Evolutionary conservation across 1,140 invertebrate genomes (phyloP).

Genomic region (Aphelinus atriplicis): DNA sequence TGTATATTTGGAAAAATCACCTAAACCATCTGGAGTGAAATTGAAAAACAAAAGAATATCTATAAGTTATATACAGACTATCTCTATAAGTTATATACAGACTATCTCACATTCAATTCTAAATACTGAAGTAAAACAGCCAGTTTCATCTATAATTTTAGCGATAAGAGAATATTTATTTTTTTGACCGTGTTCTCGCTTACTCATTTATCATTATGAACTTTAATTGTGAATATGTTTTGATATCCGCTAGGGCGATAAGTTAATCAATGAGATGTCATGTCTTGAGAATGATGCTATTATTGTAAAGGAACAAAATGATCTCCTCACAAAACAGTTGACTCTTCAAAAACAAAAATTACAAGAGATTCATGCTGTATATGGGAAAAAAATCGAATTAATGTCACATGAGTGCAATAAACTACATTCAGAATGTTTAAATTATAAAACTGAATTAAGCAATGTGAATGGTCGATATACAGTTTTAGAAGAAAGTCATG

Average conservation of each 20-base stretch:
- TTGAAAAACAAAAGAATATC: too few relatives aligned
- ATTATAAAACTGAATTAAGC: constrained; percentile 67
- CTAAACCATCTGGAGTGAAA: neutral
- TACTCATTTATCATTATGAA: too few relatives aligned
- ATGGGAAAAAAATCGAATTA: constrained; percentile 71
- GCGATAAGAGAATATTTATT: too few relatives aligned
- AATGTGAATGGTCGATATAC: constrained; percentile 68
- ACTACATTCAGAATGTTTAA: constrained; percentile 68
- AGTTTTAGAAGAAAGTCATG: constrained; percentile 64
- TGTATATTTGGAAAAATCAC: neutral
- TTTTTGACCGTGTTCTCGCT: too few relatives aligned
- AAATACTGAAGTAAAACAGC: too few relatives aligned
- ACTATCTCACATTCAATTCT: neutral
- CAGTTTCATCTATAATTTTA: too few relatives aligned
- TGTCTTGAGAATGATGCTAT: constrained; percentile 65
- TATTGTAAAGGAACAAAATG: constrained; percentile 70
- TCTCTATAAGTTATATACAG: constrained; percentile 22
- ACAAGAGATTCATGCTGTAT: constrained; percentile 69
- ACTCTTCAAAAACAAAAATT: constrained; percentile 69
- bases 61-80: constrained; percentile 16
- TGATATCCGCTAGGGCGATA: too few relatives aligned
- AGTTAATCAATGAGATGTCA: too few relatives aligned
- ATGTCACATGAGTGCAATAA: constrained; percentile 70
- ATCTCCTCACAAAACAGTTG: constrained; percentile 65
- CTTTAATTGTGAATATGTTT: neutral